phyloP scores from a whole-genome alignment of 2,888 invertebrate genomes.

The Empis stercorea region DNA sequence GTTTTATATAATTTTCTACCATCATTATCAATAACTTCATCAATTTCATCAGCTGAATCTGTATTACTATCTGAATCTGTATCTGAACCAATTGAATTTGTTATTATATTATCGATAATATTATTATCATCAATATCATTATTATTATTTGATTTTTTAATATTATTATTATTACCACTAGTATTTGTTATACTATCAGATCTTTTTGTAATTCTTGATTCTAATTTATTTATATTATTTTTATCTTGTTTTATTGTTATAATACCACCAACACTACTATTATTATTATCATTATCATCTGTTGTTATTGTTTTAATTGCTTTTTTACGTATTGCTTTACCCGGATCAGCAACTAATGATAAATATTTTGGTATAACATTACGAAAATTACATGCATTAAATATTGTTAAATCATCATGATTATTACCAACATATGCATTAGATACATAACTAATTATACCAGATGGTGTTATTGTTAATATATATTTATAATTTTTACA shows the following conservation, averaged over 20 bases:
- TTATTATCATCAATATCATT: slow-evolving; percentile 3
- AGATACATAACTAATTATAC: slow-evolving; percentile 32
- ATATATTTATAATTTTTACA: slow-evolving; percentile 32
- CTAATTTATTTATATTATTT: slow-evolving; percentile 1
- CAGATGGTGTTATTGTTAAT: slow-evolving; percentile 29
- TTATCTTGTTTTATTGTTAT: background rate
- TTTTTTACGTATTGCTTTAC: slow-evolving; percentile 25
- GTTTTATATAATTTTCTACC: slow-evolving; percentile 14
- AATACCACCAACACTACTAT: slow-evolving; percentile 14
- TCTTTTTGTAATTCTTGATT: too few species aligned
- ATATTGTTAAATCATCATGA: slow-evolving; percentile 29
- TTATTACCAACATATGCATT: slow-evolving; percentile 30
- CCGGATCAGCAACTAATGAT: slow-evolving; percentile 31
- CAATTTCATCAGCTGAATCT: slow-evolving; percentile 24
- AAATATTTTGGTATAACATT: slow-evolving; percentile 30
- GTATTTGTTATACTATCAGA: too few species aligned
- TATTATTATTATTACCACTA: background rate
- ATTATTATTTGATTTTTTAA: background rate
- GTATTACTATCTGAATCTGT: slow-evolving; percentile 22
- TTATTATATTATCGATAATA: slow-evolving; percentile 8
- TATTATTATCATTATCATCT: slow-evolving; percentile 10
- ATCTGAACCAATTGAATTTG: slow-evolving; percentile 7
- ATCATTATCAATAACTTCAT: slow-evolving; percentile 13
- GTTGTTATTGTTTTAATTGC: slow-evolving; percentile 11
- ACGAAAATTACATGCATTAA: slow-evolving; percentile 28